phyloP scores from a whole-genome alignment of 35 echinoderm and acorn worm species.

The Apostichopus californicus region DNA sequence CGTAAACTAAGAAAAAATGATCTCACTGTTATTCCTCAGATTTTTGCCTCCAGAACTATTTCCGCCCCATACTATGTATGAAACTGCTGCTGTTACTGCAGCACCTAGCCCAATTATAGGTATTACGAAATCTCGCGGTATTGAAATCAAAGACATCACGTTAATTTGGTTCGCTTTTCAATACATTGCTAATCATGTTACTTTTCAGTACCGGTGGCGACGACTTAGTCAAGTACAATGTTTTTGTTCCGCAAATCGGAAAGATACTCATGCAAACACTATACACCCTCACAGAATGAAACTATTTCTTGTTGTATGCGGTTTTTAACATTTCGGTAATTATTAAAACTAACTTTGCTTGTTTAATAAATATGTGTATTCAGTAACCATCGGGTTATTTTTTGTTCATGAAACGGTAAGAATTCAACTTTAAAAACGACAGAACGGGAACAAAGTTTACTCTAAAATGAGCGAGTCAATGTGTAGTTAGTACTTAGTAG shows the following conservation, averaged over 20 bases:
- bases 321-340: too few species aligned
- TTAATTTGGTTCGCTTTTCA: neutral
- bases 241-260: neutral
- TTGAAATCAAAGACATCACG: neutral
- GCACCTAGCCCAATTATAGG: slow-evolving; percentile 60
- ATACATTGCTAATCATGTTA: neutral
- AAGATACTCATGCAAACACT: neutral
- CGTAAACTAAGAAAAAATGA: neutral
- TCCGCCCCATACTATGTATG: slow-evolving; percentile 74
- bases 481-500: too few species aligned
- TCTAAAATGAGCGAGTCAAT: too few species aligned
- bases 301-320: too few species aligned
- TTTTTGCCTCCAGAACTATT: slow-evolving; percentile 21
- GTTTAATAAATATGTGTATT: too few species aligned
- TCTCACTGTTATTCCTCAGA: neutral
- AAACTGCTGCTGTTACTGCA: slow-evolving; percentile 54
- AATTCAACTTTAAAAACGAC: too few species aligned
- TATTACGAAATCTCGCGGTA: slow-evolving; percentile 33
- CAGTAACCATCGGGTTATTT: too few species aligned
- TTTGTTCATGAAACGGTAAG: too few species aligned
- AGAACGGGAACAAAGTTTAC: too few species aligned
- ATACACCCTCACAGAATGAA: neutral
- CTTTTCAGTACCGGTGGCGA: neutral
- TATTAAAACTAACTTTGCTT: too few species aligned
- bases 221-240: slow-evolving; percentile 42